Base-by-base conservation (phyloP, 2,797 vertebrate species). In the Malurus leucopterus region DNA sequence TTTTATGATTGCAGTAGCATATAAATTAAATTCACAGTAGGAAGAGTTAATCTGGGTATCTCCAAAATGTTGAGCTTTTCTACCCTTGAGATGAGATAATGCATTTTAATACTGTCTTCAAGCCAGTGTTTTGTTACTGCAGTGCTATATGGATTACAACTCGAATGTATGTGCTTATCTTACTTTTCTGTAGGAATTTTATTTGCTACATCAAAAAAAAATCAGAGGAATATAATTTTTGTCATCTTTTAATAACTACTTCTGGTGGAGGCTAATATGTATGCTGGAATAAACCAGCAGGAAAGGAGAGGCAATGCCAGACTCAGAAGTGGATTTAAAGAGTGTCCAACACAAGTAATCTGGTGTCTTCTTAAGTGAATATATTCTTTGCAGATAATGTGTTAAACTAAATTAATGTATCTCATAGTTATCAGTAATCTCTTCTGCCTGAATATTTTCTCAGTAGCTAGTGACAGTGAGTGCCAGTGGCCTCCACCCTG, bases 21-120 rank as follows among this genome's bases (percentile, higher is more conserved):
- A 71, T 87, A 85, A 92, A 89, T 92, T 62, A 79, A 86, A 93
- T 86, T 91, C 70, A 63, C 62, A 50, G 38, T 65, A 53, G 43
- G 73, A 89, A 78, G 41, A 85, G 50, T 88, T 88, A 91, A 84
- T 91, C 78, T 92, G 62, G 13, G 4, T 53, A 34, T 81, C 72
- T 85, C 34, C 32, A 80, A 72, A 67, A 75, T 36, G 27, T 55
- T 83, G 29, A 63, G 38, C 34, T 27, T 88, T 93, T 89, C 73
- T 20, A 67, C 44, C 18, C 46, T 34, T 77, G 83, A 78, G 72
- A 83, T 74, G 79, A 88, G 55, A 58, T 62, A 82, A 87, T 88
- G 27, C 27, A 84, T 86, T 91, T 88, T 80, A 83, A 79, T 89
- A 12, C 15, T 58, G 21, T 77, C 51, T 93, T 89, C 51, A 62